These are phyloP conservation scores for Synergus laeviventris DNA, from an alignment of 2,888 invertebrate genomes.

Conservation along the genomic window DNA sequence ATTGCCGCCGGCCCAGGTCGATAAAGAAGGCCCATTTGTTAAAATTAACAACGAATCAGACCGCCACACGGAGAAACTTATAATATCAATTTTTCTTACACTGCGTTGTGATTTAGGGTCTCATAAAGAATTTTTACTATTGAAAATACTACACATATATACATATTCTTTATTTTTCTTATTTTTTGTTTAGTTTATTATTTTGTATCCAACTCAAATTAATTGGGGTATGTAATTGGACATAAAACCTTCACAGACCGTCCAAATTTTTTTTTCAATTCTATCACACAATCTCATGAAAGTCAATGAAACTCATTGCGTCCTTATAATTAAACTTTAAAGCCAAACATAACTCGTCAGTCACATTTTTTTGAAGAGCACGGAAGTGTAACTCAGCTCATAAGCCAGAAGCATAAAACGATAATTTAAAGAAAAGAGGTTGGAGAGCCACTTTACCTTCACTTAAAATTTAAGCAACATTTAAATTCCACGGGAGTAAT, in stretches of 20 bases:
- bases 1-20: constrained; percentile 23
- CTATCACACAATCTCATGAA: constrained; percentile 7
- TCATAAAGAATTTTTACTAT: neutral
- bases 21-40: constrained; percentile 39
- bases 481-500: neutral
- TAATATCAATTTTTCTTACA: too few species aligned
- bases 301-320: constrained; percentile 1
- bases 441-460: constrained; percentile 2
- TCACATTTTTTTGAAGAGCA: neutral
- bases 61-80: neutral
- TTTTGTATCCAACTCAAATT: neutral
- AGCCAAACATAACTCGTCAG: neutral
- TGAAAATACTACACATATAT: neutral
- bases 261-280: neutral
- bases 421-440: constrained; percentile 7
- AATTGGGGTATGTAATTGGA: neutral
- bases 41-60: constrained; percentile 36
- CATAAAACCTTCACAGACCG: neutral
- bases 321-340: constrained; percentile 1
- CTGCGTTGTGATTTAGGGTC: too few species aligned
- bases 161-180: too few species aligned
- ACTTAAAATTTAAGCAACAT: constrained; percentile 31
- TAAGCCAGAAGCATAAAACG: neutral
- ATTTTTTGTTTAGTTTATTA: neutral
- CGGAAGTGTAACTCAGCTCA: neutral